Percentiles rank a stretch among this genome's conserved stretches.
phyloP scores from a whole-genome alignment of 2,113 vertebrate genomes.

The Puntigrus tetrazona region DNA sequence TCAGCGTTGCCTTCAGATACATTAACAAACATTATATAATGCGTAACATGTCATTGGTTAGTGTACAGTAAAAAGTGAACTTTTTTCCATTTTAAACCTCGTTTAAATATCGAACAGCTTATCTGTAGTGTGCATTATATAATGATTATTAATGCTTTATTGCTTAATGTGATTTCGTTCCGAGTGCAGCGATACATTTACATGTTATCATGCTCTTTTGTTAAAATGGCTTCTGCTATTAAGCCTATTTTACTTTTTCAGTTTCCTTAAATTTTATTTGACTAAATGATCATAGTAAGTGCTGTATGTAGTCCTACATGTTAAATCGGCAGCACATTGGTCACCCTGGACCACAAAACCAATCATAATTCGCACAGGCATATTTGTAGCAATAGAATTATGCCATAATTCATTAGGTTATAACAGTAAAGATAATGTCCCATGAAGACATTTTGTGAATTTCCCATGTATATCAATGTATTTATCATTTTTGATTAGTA shows the following conservation, averaged over 20 bases:
- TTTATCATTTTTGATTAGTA: no score
- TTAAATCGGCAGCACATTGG: no score
- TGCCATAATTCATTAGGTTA: no score
- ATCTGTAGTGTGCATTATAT: background rate
- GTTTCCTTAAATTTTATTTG: background rate
- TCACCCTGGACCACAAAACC: no score
- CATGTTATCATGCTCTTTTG: background rate
- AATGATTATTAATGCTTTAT: background rate
- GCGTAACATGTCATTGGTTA: background rate
- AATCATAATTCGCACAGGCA: no score
- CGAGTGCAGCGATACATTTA: background rate
- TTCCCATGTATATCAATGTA: no score
- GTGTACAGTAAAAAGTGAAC: background rate
- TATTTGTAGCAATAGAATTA: no score
- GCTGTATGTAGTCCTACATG: background rate
- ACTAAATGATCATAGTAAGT: background rate
- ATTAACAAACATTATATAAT: background rate
- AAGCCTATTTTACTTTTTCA: background rate
- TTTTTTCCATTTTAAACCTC: background rate
- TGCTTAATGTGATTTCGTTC: background rate
- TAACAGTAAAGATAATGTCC: no score
- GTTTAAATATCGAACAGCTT: background rate
- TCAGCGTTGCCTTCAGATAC: background rate
- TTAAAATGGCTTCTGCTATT: background rate
- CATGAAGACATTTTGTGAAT: no score